phyloP scores from a whole-genome alignment of 2,113 vertebrate species.

The Corythoichthys haematopterus region DNA sequence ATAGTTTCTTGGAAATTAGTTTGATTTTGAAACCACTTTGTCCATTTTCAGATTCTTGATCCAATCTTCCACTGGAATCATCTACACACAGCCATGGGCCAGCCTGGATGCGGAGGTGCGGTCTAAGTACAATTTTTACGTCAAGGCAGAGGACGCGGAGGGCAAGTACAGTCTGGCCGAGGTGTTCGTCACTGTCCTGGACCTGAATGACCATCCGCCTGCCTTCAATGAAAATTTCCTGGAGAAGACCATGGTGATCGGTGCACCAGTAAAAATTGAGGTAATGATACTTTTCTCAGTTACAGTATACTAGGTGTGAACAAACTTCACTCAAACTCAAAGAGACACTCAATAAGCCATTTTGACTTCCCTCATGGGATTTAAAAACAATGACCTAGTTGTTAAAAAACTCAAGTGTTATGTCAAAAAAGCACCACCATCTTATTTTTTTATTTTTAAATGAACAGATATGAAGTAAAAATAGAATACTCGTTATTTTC shows the following conservation, averaged over 20 bases:
- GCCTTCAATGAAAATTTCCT: conserved; percentile 87
- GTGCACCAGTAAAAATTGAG: conserved; percentile 88
- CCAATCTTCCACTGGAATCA: conserved; percentile 83
- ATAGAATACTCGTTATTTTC: too few relatives aligned
- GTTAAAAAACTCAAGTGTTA: too few relatives aligned
- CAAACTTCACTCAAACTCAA: too few relatives aligned
- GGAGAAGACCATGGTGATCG: conserved; percentile 91
- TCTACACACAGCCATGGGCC: conserved; percentile 95
- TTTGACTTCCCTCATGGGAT: too few relatives aligned
- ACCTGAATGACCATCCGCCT: conserved; percentile 91
- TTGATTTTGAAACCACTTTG: not conserved
- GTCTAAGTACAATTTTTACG: conserved; percentile 90
- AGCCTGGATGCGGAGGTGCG: conserved; percentile 86
- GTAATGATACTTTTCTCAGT: conserved; percentile 48
- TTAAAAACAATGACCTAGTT: too few relatives aligned
- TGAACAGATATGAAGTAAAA: too few relatives aligned
- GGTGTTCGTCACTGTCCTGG: conserved; percentile 86
- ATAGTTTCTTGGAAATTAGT: not conserved
- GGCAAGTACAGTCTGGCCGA: conserved; percentile 91
- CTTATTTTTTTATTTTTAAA: too few relatives aligned
- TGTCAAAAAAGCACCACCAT: too few relatives aligned
- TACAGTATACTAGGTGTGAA: too few relatives aligned
- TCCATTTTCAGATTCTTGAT: conserved; percentile 82
- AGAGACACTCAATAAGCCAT: too few relatives aligned
- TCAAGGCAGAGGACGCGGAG: conserved; percentile 91